These are phyloP conservation scores for Calephelis virginiensis DNA, from an alignment of 1,140 invertebrate genomes.

Conservation along the genomic window DNA sequence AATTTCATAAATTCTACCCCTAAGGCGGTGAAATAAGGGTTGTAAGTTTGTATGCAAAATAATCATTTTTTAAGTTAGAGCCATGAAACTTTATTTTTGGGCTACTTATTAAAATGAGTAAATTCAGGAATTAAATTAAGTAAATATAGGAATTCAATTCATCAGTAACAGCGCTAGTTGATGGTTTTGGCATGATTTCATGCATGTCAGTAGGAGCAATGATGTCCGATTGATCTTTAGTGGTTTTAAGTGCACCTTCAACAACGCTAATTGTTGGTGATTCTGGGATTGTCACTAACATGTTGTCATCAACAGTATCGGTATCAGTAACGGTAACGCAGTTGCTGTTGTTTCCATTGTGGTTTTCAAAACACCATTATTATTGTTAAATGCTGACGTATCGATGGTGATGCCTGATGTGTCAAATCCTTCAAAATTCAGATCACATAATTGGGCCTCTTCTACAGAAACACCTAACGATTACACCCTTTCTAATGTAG, in stretches of 20 bases:
- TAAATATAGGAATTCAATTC: conserved; percentile 25
- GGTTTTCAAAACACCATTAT: conserved; percentile 32
- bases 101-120: too few species aligned
- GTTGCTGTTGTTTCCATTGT: conserved; percentile 30
- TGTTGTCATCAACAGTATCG: conserved; percentile 30
- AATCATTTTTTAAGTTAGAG: too few species aligned
- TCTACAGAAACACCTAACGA: conserved; percentile 29
- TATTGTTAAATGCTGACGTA: conserved; percentile 31
- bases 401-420: conserved; percentile 24
- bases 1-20: too few species aligned
- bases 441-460: conserved; percentile 21
- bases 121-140: too few species aligned
- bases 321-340: too few species aligned
- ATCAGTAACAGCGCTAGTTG: conserved; percentile 26
- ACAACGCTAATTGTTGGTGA: conserved; percentile 32
- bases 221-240: conserved; percentile 30
- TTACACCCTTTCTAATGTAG: conserved; percentile 10
- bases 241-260: conserved; percentile 31
- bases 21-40: too few species aligned
- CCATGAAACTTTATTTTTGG: too few species aligned
- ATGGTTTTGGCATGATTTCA: conserved; percentile 25
- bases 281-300: conserved; percentile 29
- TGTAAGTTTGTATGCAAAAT: too few species aligned
- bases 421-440: conserved; percentile 22
- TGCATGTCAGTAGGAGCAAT: conserved; percentile 28